Conservation (phyloP, 1,140 invertebrate genomes). For the Saxidomus purpurata region DNA sequence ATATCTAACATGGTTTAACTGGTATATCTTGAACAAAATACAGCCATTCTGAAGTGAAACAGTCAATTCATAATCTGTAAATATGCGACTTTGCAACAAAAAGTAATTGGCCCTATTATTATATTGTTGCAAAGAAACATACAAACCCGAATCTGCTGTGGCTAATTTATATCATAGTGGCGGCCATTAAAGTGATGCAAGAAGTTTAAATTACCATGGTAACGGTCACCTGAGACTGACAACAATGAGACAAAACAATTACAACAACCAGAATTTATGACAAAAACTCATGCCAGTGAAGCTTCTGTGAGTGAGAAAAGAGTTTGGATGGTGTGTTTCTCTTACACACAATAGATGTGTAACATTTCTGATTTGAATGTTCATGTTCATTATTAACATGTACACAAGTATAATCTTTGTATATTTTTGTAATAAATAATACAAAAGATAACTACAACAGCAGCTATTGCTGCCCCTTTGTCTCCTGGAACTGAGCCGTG, state of each 20-base stretch:
- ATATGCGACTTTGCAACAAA: constrained; percentile 12
- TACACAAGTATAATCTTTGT: too few species aligned
- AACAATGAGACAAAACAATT: constrained; percentile 18
- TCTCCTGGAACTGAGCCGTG: too few species aligned
- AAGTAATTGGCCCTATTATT: constrained; percentile 24
- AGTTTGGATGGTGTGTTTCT: too few species aligned
- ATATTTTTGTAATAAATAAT: too few species aligned
- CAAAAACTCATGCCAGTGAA: not conserved
- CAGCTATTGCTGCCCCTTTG: too few species aligned
- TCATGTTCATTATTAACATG: too few species aligned
- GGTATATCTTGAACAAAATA: not conserved
- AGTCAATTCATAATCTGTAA: not conserved
- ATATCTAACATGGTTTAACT: not conserved
- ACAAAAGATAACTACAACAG: too few species aligned
- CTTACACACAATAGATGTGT: too few species aligned
- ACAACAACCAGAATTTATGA: constrained; percentile 33
- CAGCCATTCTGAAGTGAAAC: not conserved
- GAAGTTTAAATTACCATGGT: not conserved
- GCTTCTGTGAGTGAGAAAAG: not conserved
- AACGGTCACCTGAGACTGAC: constrained; percentile 4
- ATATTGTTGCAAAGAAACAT: constrained; percentile 8
- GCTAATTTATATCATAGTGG: too few species aligned
- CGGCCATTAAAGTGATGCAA: too few species aligned
- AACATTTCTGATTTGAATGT: too few species aligned
- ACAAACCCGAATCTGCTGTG: too few species aligned